A percentile compares a stretch with the other conserved stretches of the same genome.
Conservation (phyloP, 2,113 vertebrate species). For the Phaethornis superciliosus region DNA sequence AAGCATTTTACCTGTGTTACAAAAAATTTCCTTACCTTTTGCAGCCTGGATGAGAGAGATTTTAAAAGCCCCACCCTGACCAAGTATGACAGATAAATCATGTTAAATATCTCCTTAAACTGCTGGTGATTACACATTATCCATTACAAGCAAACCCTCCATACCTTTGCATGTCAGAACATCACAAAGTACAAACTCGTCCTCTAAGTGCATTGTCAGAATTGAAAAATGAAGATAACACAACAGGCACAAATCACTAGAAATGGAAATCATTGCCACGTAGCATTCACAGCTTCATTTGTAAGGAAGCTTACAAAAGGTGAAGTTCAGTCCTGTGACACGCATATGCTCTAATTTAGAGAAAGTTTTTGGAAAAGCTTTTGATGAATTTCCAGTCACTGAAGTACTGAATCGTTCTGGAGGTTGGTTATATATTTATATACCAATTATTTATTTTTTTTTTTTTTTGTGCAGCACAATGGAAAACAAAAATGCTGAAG, state of each 20-base stretch:
- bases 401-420: slow-evolving; percentile 8
- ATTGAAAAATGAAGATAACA: background rate
- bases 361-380: background rate
- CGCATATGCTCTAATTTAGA: background rate
- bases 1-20: too few relatives aligned
- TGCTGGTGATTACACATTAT: too few relatives aligned
- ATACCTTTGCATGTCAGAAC: background rate
- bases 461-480: background rate
- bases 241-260: background rate
- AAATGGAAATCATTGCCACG: background rate
- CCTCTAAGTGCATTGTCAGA: background rate
- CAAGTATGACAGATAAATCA: too few relatives aligned
- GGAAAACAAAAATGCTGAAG: background rate
- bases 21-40: too few relatives aligned
- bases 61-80: too few relatives aligned
- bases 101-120: too few relatives aligned
- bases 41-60: too few relatives aligned
- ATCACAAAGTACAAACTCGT: background rate
- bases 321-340: background rate
- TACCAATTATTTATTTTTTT: background rate
- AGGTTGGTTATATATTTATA: background rate
- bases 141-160: background rate
- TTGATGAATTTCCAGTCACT: background rate
- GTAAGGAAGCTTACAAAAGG: background rate
- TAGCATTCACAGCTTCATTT: background rate